These are phyloP conservation scores for Elachura formosa DNA, from an alignment of 2,113 vertebrate species.

Conservation along the genomic window DNA sequence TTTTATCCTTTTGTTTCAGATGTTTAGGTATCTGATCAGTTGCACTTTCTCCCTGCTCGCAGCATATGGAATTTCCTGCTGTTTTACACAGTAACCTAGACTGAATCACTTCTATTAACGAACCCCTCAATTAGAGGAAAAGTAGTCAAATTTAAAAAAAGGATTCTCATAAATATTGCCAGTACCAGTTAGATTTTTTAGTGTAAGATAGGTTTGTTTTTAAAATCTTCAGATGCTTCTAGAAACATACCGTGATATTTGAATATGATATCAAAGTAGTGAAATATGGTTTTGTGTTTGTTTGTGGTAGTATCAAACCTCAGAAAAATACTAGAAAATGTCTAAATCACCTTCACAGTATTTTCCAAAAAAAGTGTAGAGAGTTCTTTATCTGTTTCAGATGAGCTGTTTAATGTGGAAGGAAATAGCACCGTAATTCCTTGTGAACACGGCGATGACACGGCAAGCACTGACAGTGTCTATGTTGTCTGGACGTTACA, in stretches of 20 bases:
- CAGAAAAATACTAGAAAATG: background rate
- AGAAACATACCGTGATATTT: background rate
- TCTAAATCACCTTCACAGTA: background rate
- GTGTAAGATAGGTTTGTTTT: background rate
- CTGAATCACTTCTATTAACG: background rate
- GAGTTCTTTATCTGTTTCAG: slow-evolving; percentile 36
- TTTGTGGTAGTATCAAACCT: background rate
- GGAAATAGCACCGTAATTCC: background rate
- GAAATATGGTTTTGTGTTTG: background rate
- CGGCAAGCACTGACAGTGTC: background rate
- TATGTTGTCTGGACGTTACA: slow-evolving; percentile 11
- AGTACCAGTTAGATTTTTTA: background rate
- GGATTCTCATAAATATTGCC: background rate
- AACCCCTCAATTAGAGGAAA: background rate
- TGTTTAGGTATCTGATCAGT: background rate
- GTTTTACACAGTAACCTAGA: background rate
- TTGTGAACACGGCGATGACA: background rate
- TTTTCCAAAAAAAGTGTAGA: background rate
- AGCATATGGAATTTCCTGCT: background rate
- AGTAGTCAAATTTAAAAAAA: background rate
- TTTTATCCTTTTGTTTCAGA: background rate
- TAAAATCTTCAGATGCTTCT: background rate
- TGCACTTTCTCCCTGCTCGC: background rate
- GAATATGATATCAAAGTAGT: background rate
- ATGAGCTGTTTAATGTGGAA: background rate